Base-by-base conservation (phyloP, 2,888 invertebrate genomes). In the Xestoiulus laeticollis region DNA sequence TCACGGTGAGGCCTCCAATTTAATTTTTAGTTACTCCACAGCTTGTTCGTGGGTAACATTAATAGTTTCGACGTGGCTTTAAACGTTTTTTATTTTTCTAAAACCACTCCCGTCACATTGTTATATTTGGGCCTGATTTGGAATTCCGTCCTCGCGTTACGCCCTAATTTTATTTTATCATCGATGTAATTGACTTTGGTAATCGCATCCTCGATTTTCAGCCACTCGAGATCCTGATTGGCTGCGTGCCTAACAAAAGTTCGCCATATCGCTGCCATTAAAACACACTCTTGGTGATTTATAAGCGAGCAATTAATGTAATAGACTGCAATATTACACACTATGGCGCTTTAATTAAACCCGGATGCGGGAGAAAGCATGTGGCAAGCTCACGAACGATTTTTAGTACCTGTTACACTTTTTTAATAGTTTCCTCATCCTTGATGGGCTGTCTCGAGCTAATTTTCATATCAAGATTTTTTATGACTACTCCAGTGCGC, bases 131-230 rank as follows among this genome's bases (percentile, higher is more conserved):
- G 10, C 78, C 78, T 78, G 78, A 78, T 78, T 78, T 78, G 78
- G 78, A 78, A 78, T 78, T 78, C 30, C 78, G 78, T 26, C 78
- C 78, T 30, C 78, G 78, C 78, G 30, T 78, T 78, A 78, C 78
- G 16, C 78, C 30, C 78, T 32, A 26, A 78, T 78, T 78, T 78
- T 78, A 30, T 78, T 78, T 78, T 78, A 78, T 78, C 78, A 78
- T 78, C 78, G 78, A 78, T 78, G 78, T 78, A 78, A 78, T 78
- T 78, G 78, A 78, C 78, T 78, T 78, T 78, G 78, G 78, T 78
- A 78, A 78, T 78, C 78, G 78, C 78, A 78, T 30, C 78, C 78
- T 16, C 78, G 30, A 78, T 78, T 78, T 30, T 16, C 30, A 68
- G 68, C 68, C 68, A 68, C 78, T 78, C 78, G 68, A 26, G 10